Evolutionary conservation across 2,797 vertebrate species (phyloP).

Genomic region (Triplophysa yarkandensis): DNA sequence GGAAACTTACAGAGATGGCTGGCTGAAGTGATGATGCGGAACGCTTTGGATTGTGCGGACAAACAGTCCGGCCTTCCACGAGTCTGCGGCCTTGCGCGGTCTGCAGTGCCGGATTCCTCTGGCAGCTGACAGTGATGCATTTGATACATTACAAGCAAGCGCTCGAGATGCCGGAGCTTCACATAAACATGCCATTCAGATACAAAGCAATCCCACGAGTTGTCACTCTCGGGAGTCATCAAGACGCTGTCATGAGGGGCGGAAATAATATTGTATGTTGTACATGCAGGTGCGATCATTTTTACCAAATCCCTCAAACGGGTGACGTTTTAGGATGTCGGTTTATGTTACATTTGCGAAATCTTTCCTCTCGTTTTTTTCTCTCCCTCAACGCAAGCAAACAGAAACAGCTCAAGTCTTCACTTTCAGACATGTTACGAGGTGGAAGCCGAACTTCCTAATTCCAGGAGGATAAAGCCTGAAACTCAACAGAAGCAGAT

Average conservation of each 20-base stretch:
- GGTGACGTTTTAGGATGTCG: slow-evolving; percentile 61
- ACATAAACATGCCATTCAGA: slow-evolving; percentile 65
- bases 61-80: slow-evolving; percentile 17
- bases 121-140: slow-evolving; percentile 70
- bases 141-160: slow-evolving; percentile 63
- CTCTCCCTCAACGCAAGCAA: slow-evolving; percentile 42
- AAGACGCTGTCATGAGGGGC: slow-evolving; percentile 29
- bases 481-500: slow-evolving; percentile 48
- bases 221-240: slow-evolving; percentile 61
- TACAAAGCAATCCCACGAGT: slow-evolving; percentile 61
- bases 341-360: slow-evolving; percentile 60
- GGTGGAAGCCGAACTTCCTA: slow-evolving; percentile 50
- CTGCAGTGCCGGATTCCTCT: slow-evolving; percentile 53
- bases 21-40: not conserved
- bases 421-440: slow-evolving; percentile 39
- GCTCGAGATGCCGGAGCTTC: slow-evolving; percentile 65
- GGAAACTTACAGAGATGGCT: slow-evolving; percentile 5
- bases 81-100: slow-evolving; percentile 7
- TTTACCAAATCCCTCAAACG: slow-evolving; percentile 43
- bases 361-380: slow-evolving; percentile 45
- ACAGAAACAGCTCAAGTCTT: slow-evolving; percentile 34
- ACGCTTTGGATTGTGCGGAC: slow-evolving; percentile 11
- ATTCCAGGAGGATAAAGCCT: slow-evolving; percentile 40
- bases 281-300: slow-evolving; percentile 47
- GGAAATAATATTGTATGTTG: slow-evolving; percentile 29